Evolutionary conservation across 2,797 vertebrate genomes (phyloP).

Genomic region (Sylvia borin): DNA sequence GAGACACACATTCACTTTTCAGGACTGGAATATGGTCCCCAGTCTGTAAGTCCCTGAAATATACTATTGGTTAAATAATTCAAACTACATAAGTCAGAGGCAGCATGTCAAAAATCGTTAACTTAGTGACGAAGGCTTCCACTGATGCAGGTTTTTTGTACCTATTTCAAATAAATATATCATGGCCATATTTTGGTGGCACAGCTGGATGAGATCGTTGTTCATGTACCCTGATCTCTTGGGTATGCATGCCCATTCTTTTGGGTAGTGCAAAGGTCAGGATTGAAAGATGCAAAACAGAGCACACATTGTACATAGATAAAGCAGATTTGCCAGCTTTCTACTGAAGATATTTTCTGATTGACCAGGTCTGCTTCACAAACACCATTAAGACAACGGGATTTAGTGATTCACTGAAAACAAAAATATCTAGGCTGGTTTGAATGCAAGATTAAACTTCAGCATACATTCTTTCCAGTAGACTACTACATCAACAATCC

Average conservation of each 20-base stretch:
- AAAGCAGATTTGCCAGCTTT: not conserved
- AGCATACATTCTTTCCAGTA: not conserved
- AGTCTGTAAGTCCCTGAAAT: not conserved
- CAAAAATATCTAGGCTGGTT: not conserved
- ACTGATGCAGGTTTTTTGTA: not conserved
- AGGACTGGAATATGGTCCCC: not conserved
- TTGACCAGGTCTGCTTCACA: not conserved
- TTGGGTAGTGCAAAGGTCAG: not conserved
- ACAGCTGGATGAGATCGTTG: accelerated
- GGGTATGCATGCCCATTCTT: not conserved
- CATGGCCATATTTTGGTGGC: not conserved
- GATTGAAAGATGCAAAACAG: not conserved
- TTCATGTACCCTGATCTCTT: not conserved
- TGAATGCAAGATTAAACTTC: not conserved
- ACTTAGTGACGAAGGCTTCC: not conserved
- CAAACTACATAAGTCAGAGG: not conserved
- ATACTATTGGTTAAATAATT: not conserved
- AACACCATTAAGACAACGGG: not conserved
- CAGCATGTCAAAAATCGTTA: not conserved
- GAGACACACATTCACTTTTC: not conserved
- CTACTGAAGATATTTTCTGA: not conserved
- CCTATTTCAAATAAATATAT: not conserved
- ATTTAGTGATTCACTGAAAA: not conserved
- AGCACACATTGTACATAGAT: not conserved
- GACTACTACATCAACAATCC: not conserved